Base-by-base conservation (phyloP, 2,888 invertebrate genomes). In the Cheilosia variabilis region DNA sequence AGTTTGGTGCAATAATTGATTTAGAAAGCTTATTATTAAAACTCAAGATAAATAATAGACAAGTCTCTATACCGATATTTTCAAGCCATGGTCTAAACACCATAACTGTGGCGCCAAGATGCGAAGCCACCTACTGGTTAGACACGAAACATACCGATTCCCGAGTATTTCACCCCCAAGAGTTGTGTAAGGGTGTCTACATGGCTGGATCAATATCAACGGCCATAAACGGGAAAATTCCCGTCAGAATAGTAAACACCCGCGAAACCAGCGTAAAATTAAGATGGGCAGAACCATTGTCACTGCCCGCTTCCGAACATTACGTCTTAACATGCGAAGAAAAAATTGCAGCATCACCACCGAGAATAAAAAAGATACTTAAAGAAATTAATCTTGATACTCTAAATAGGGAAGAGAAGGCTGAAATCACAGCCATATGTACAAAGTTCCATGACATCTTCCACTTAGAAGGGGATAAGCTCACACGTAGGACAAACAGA, bases 41-140 rank as follows among this genome's bases (percentile, higher is more conserved):
- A 4, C 10, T 45, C 43, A 45, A 45, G 43, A 45, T 45, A 45
- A 57, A 17, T n/a, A 34, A 15, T 15, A 34, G 10, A 57, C 9
- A 34, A 34, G 34, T 17, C 13, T 57, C 34, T 41, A 43, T 24
- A 43, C 41, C 24, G 15, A 45, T 60, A 43, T 60, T 60, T 37
- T 60, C 6, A 57, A 15, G 34, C 10, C 24, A 60, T 60, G 43
- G 60, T 24, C 24, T 24, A 24, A 60, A 60, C 41, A 43, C 43
- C 60, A 6, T 24, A 60, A 43, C 24, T 43, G 60, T 41, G 22
- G 24, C 19, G 24, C 43, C 43, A 43, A 60, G 22, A 9, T 60
- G 24, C 19, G 57, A 57, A 34, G 57, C 57, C 34, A 57, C 57
- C 57, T 57, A 57, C 57, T 37, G 57, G 15, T 13, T 34, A 57